These are phyloP conservation scores for Drosophila obscura DNA, from an alignment of 1,140 invertebrate genomes.

Conservation along the genomic window DNA sequence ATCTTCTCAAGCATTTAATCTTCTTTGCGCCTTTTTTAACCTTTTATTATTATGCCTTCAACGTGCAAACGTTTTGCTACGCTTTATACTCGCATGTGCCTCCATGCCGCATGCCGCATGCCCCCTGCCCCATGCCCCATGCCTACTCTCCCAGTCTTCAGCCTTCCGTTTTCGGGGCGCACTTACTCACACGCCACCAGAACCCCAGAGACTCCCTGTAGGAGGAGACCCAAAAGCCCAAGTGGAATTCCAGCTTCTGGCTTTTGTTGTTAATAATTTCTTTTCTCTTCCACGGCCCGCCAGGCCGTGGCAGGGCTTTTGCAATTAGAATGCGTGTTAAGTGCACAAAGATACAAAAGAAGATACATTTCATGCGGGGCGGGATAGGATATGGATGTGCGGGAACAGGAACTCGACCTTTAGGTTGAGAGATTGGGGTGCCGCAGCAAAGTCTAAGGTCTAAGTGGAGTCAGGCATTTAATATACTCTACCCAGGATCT, in stretches of 20 bases:
- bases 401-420: background rate
- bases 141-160: slow-evolving; percentile 32
- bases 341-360: slow-evolving; percentile 71
- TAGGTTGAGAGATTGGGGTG: background rate
- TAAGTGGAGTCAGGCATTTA: no score
- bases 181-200: slow-evolving; percentile 76
- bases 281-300: slow-evolving; percentile 50
- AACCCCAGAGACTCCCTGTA: background rate
- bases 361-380: slow-evolving; percentile 51
- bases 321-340: slow-evolving; percentile 83
- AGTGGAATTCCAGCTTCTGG: slow-evolving; percentile 72
- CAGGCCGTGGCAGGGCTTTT: slow-evolving; percentile 42
- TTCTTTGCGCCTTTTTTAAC: slow-evolving; percentile 83
- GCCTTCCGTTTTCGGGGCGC: slow-evolving; percentile 73
- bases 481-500: no score
- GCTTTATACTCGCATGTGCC: slow-evolving; percentile 59
- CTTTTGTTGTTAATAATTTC: slow-evolving; percentile 83
- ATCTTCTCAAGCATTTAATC: slow-evolving; percentile 83
- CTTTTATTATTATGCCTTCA: slow-evolving; percentile 83
- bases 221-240: slow-evolving; percentile 28
- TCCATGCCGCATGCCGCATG: background rate
- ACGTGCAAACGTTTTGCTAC: slow-evolving; percentile 82
- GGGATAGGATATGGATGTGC: no score
- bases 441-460: no score
- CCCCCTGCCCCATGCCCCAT: slow-evolving; percentile 8